Conservation (phyloP, 2,113 vertebrate species). For the Leucosticte australis region DNA sequence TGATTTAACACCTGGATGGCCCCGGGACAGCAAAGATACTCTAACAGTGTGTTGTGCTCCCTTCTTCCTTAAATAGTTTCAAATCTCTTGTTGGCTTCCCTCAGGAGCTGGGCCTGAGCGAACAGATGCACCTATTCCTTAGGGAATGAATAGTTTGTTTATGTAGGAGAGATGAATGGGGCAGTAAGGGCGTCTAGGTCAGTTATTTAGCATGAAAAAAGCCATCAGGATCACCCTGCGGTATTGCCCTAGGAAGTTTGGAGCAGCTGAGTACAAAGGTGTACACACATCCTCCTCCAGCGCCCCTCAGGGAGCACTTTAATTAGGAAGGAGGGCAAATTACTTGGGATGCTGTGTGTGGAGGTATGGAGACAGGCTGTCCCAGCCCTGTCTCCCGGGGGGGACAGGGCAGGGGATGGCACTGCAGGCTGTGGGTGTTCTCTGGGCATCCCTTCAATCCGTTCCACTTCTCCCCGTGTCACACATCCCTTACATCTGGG, state of each 20-base stretch:
- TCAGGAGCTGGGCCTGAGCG: conserved; percentile 14
- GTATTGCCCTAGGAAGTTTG: conserved; percentile 39
- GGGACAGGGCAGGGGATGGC: background rate
- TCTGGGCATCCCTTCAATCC: background rate
- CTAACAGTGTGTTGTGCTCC: background rate
- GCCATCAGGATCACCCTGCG: conserved; percentile 18
- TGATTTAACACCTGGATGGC: conserved; percentile 65
- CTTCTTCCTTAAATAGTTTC: conserved; percentile 34
- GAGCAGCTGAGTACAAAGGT: conserved; percentile 52
- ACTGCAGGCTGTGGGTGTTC: background rate
- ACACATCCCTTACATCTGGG: background rate
- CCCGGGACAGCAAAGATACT: background rate
- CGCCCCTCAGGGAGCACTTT: conserved; percentile 34
- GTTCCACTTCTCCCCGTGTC: background rate
- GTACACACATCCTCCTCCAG: conserved; percentile 26
- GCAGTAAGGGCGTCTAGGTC: conserved; percentile 51
- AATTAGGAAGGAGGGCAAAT: conserved; percentile 58
- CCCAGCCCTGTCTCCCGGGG: background rate
- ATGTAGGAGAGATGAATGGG: conserved; percentile 57
- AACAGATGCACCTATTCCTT: conserved; percentile 57
- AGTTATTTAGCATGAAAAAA: conserved; percentile 68
- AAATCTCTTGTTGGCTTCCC: conserved; percentile 12
- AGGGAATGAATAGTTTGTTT: conserved; percentile 60
- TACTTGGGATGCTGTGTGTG: background rate
- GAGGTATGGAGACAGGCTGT: conserved; percentile 11